Base-by-base conservation (phyloP, 2,797 vertebrate species). In the Clarias fuscus region DNA sequence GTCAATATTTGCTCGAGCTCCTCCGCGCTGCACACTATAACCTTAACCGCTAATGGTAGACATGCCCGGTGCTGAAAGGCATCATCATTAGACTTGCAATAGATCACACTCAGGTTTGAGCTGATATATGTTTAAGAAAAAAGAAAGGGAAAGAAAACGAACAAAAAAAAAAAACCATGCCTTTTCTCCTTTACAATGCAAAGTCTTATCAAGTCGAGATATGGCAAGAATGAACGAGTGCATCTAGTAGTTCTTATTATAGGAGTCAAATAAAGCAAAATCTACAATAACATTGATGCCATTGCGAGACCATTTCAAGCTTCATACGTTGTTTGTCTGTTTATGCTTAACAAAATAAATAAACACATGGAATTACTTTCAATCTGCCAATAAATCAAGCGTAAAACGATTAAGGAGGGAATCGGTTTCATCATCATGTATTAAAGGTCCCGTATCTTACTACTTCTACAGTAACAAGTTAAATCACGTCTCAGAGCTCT, bases 1-100 rank as follows among this genome's bases (percentile, higher is more conserved):
- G 62, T 86, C 82, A 89, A 84, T 88, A 85, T 90, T 89, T 88
- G 84, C 53, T 85, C 59, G 20, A 43, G 88, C 70, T 82, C 22
- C 75, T 75, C 24, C 7, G 56, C 15, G 10, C 5, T 13, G 56
- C 7, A 20, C 24, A 30, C 56, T 48, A 72, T 59, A 71, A 68
- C 79, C 22, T 82, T 85, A 81, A 64, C 64, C 73, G n/a, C 76
- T 84, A 75, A 85, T 33, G 73, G 67, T 79, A 82, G 71, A 61
- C n/a, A 70, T 79, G 84, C 24, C 61, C 48, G 83, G 72, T 10
- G 62, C 88, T 86, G 72, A 71, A 85, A 58, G 68, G 30, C 82
- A 53, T 61, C 77, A 73, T 58, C 7, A 20, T 78, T 78, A 71
- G 56, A 87, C 67, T 71, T 71, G n/a, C 59, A 58, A 56, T 75